Evolutionary conservation across 2,888 invertebrate genomes (phyloP), one percentile per base, ranked within the genome.

Genomic region (Pyrgus malvae): DNA sequence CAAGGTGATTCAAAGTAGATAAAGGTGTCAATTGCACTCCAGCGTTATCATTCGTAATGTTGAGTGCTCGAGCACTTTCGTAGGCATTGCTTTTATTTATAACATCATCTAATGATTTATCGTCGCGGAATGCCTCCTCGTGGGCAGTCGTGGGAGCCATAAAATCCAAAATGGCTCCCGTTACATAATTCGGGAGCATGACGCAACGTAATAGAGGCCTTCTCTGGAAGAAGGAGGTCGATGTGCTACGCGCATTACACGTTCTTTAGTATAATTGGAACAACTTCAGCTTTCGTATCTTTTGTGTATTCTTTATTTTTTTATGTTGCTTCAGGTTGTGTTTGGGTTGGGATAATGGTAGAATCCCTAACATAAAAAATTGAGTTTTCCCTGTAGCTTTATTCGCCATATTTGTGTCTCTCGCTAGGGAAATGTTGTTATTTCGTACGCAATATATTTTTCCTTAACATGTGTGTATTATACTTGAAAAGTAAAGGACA

Each of bases 11-110:
- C 11, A 46, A 40, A 46, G 40, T 54, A 40, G 45, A 54, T 46
- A 46, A 45, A 53, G 54, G 54, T 54, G 46, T 54, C 46, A 46
- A 54, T 54, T 54, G 54, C 54, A 54, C 45, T 38, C 17, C 37
- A n/a, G 23, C 21, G 27, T 46, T 46, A 54, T 46, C 46, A 21
- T 46, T 54, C 48, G 48, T 11, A 31, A 23, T 40, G 46, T 38
- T 53, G 38, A 53, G 38, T 53, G 38, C 21, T 38, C 8, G 3
- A 38, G 29, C 38, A 35, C 29, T 21, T 19, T 46, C 46, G 23
- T 35, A 14, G 27, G 12, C 8, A 31, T 25, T 11, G 23, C 6
- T 42, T 31, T 37, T 37, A 25, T 45, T 44, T 38, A 21, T 37
- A 44, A n/a, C 12, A 48, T 9, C 29, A 23, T 14, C 5, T 19